Conservation (phyloP, 1,140 invertebrate genomes). For the Palaemon carinicauda region DNA sequence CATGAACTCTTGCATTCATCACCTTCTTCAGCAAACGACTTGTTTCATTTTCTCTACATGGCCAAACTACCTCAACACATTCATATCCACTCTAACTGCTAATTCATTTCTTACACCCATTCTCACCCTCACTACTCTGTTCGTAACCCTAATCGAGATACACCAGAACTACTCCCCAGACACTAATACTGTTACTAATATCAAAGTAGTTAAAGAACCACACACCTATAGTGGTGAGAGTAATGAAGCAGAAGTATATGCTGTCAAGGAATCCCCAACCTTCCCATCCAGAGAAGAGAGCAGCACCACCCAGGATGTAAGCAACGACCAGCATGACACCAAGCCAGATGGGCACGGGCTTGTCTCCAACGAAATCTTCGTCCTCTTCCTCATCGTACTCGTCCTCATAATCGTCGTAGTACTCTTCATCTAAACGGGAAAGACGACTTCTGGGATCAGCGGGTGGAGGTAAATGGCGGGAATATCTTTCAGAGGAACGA, state of each 20-base stretch:
- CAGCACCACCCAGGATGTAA: slow-evolving; percentile 88
- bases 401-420: slow-evolving; percentile 54
- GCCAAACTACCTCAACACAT: no score
- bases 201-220: neutral
- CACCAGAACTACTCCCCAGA: no score
- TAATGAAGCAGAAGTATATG: slow-evolving; percentile 96
- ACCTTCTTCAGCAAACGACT: no score
- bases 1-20: no score
- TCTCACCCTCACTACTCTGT: no score
- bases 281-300: slow-evolving; percentile 78
- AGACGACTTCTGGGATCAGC: slow-evolving; percentile 10
- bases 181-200: neutral
- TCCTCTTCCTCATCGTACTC: slow-evolving; percentile 60
- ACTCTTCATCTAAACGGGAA: slow-evolving; percentile 39
- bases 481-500: slow-evolving; percentile 35
- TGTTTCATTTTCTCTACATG: no score
- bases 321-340: slow-evolving; percentile 87
- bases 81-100: no score
- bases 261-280: slow-evolving; percentile 87
- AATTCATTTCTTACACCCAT: no score
- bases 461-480: slow-evolving; percentile 26
- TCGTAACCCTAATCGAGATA: no score
- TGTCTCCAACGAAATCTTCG: slow-evolving; percentile 66
- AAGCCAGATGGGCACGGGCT: slow-evolving; percentile 88
- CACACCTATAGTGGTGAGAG: slow-evolving; percentile 46